Evolutionary conservation across 2,113 vertebrate species (phyloP), one percentile per base, ranked within the genome.

Genomic region (Grammomys surdaster): DNA sequence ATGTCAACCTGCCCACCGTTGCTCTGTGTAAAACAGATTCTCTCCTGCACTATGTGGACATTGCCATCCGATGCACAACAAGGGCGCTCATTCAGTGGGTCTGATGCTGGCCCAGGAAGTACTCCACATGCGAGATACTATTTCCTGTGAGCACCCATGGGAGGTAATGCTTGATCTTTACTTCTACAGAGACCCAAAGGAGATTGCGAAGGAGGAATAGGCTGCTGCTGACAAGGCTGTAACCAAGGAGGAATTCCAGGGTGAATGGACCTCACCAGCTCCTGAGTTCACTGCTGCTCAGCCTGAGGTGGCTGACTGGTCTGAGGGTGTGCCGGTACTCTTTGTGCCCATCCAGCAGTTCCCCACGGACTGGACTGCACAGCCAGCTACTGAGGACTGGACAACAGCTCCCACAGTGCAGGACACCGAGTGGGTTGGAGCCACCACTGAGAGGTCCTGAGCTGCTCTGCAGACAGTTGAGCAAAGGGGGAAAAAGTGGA

Each of bases 151-250:
- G 73, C 99, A 99, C 97, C 99, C 99, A 0, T 99, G 99, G 99
- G 99, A 99, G 95, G 99, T 99, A 96, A 99, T 99, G 99, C 99
- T 99, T 6, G 99, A 99, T 98, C 98, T 99, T 75, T 99, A 99
- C 98, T 99, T 99, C 98, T 99, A 99, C 99, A 99, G 99, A 91
- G 99, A 99, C 96, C 99, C 99, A 0, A 99, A 99, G 95, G 99
- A 99, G 99, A 99, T 99, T 51, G 99, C 99, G 97, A 99, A 99
- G 98, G 99, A 99, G 97, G 99, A 99, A 56, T 99, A 99, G 98
- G 99, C 99, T 0, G 99, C 99, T 31, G 99, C 99, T 0, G 99
- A 99, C 97, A 99, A 99, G 97, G 99, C 99, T 1, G 99, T 99
- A 20, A 99, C 99, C 0, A 99, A 99, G 98, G 99, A 99, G 97